phyloP scores from a whole-genome alignment of 1,140 invertebrate genomes.

The Trachymyrmex cornetzi region DNA sequence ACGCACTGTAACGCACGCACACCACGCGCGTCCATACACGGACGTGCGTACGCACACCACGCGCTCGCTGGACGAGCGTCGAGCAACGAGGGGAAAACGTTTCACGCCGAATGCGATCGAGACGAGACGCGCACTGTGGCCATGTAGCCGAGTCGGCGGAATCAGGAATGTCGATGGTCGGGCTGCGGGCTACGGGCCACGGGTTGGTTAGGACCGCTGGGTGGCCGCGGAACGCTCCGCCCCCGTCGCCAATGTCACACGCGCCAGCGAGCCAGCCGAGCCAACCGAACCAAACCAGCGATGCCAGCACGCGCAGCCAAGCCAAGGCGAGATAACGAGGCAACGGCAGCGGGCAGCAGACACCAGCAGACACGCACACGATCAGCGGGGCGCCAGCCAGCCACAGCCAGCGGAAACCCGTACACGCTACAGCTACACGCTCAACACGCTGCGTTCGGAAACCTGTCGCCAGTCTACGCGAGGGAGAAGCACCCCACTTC shows the following conservation, averaged over 20 bases:
- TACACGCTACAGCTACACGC: no score
- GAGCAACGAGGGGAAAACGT: slow-evolving; percentile 40
- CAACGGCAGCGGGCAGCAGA: slow-evolving; percentile 20
- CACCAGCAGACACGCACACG: not conserved
- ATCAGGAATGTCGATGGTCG: slow-evolving; percentile 69
- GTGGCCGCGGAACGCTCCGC: slow-evolving; percentile 75
- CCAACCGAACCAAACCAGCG: not conserved
- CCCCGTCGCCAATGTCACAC: slow-evolving; percentile 75
- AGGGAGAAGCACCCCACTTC: no score
- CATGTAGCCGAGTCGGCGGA: slow-evolving; percentile 71
- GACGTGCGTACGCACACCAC: no score
- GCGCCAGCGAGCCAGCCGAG: not conserved
- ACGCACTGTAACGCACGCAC: no score
- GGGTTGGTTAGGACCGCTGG: slow-evolving; percentile 80
- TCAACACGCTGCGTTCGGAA: slow-evolving; percentile 53
- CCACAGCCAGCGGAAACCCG: not conserved
- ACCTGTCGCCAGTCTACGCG: slow-evolving; percentile 23
- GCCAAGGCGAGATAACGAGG: not conserved
- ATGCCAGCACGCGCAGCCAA: slow-evolving; percentile 24
- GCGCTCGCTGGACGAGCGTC: not conserved
- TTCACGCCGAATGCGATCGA: slow-evolving; percentile 49
- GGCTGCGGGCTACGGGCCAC: slow-evolving; percentile 64
- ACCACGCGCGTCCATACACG: not conserved
- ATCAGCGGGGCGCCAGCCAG: no score
- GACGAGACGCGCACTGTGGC: slow-evolving; percentile 64